Percentiles rank a stretch among this genome's conserved stretches.
Evolutionary conservation across 2,797 vertebrate species (phyloP).

Genomic region (Eutrigla gurnardus): DNA sequence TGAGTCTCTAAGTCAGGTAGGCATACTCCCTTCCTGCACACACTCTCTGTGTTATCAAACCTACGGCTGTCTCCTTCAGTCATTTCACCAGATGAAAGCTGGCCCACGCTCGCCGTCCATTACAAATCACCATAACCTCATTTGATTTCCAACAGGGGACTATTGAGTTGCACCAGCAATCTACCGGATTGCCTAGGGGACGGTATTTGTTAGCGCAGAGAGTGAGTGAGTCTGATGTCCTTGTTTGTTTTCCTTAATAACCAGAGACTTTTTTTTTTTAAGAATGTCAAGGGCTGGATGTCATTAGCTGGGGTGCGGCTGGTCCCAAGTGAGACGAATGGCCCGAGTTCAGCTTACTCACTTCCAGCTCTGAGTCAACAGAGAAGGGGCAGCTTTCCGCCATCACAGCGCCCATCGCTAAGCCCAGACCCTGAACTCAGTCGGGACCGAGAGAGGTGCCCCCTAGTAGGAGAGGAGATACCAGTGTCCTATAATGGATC

Average conservation of each 20-base stretch:
- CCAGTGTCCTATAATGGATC: slow-evolving; percentile 71
- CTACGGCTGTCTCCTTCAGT: slow-evolving; percentile 36
- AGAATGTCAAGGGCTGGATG: slow-evolving; percentile 81
- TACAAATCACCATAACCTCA: slow-evolving; percentile 58
- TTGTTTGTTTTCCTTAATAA: slow-evolving; percentile 82
- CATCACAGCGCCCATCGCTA: slow-evolving; percentile 69
- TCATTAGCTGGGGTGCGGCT: slow-evolving; percentile 78
- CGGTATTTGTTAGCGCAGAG: slow-evolving; percentile 67
- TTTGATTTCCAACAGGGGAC: slow-evolving; percentile 57
- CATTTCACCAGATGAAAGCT: slow-evolving; percentile 42
- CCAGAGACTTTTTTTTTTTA: slow-evolving; percentile 67
- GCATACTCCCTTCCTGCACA: slow-evolving; percentile 32
- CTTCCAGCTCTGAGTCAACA: slow-evolving; percentile 82
- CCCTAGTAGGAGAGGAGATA: slow-evolving; percentile 67
- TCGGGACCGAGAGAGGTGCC: slow-evolving; percentile 52
- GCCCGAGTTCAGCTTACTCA: slow-evolving; percentile 80
- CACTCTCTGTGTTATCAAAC: slow-evolving; percentile 39
- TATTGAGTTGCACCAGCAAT: slow-evolving; percentile 57
- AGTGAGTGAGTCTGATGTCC: slow-evolving; percentile 69
- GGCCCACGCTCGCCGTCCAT: slow-evolving; percentile 24
- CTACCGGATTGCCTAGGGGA: slow-evolving; percentile 47
- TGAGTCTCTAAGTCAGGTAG: slow-evolving; percentile 20
- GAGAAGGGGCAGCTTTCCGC: slow-evolving; percentile 71
- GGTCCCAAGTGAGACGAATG: slow-evolving; percentile 70
- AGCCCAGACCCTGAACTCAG: slow-evolving; percentile 63